A percentile compares a stretch with the other conserved stretches of the same genome.
Evolutionary conservation across 2,888 invertebrate genomes (phyloP).

Genomic region (Escarpia spicata): DNA sequence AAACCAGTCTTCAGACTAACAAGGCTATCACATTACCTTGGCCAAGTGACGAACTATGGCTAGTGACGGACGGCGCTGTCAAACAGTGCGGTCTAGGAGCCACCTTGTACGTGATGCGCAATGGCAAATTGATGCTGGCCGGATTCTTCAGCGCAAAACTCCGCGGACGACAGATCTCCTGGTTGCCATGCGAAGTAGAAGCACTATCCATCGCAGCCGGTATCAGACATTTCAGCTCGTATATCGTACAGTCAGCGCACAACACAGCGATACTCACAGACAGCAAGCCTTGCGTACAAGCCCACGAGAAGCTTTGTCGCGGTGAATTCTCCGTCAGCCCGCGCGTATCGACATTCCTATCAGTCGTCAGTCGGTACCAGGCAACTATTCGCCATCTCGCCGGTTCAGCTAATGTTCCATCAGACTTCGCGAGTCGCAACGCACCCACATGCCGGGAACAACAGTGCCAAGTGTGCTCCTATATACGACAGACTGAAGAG

Average conservation of each 20-base stretch:
- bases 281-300: slow-evolving; percentile 6
- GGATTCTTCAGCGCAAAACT: slow-evolving; percentile 23
- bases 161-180: too few relatives aligned
- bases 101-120: slow-evolving; percentile 8
- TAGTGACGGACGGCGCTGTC: slow-evolving; percentile 31
- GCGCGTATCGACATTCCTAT: slow-evolving; percentile 28
- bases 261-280: too few relatives aligned
- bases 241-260: not conserved
- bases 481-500: too few relatives aligned
- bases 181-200: slow-evolving; percentile 22
- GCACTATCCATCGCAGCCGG: not conserved
- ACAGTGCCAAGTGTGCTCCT: too few relatives aligned
- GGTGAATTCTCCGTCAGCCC: slow-evolving; percentile 30
- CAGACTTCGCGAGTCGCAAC: slow-evolving; percentile 28
- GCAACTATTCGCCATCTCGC: slow-evolving; percentile 21
- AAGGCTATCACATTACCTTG: too few relatives aligned
- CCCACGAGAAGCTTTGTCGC: slow-evolving; percentile 25
- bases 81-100: not conserved
- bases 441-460: not conserved
- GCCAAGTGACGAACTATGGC: slow-evolving; percentile 38
- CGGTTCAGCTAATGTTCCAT: slow-evolving; percentile 27
- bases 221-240: slow-evolving; percentile 24
- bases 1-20: not conserved
- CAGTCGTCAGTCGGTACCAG: slow-evolving; percentile 28
- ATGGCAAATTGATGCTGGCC: not conserved